Base-by-base conservation (phyloP, 2,797 vertebrate genomes). In the Arvicola amphibius region DNA sequence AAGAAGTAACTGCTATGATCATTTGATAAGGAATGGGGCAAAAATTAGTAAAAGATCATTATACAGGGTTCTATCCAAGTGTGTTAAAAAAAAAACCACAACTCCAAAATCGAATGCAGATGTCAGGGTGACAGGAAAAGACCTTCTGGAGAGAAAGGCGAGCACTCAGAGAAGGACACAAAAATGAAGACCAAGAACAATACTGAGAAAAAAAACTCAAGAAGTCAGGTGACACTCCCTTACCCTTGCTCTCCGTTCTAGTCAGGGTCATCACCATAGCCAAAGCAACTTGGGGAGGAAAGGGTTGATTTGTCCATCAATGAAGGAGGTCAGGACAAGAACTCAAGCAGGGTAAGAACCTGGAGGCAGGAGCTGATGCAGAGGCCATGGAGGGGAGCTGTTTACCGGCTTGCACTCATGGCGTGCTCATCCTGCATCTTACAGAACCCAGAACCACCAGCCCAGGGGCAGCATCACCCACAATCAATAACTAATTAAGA, bases 41-140 rank as follows among this genome's bases (percentile, higher is more conserved):
- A 88, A 93, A 92, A 94, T 93, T 95, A 89, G 34, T 65, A 43
- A 83, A 94, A 95, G 73, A 73, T 83, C 84, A 96, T 92, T 91
- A 59, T 69, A 16, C 56, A 95, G 56, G 29, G 0, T 92, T 93
- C 85, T 51, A 79, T 79, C 29, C 87, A 90, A 93, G 17, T 93
- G 53, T 63, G 16, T n/a, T 80, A 51, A 53, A 94, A 80, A n/a
- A n/a, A n/a, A n/a, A n/a, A n/a, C n/a, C n/a, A 65, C 40, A 94
- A 19, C 56, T 96, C 92, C 48, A 76, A 63, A 88, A 87, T 78
- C 8, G 27, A 94, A 77, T 25, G 27, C 51, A 94, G 25, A 34
- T 32, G 0, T 74, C 43, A 53, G 37, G 91, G 67, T 86, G 17
- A 90, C 27, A 83, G 46, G 48, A 93, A 77, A 37, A 34, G 73